These are phyloP conservation scores for Atherinomorus stipes DNA, from an alignment of 2,113 vertebrate genomes.

Conservation along the genomic window DNA sequence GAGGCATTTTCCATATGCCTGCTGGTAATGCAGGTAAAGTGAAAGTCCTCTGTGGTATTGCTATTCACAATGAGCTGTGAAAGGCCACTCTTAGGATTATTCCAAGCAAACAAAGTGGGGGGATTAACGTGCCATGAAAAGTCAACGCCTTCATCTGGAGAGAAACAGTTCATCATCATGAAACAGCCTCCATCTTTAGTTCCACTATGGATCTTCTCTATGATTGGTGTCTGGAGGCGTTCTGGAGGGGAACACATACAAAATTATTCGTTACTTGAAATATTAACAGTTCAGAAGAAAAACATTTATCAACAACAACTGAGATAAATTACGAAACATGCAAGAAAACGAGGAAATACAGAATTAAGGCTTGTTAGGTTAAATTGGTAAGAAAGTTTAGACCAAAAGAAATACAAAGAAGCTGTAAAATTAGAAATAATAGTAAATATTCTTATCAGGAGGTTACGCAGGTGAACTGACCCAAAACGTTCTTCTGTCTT, in stretches of 20 bases:
- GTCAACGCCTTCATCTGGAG: accelerated
- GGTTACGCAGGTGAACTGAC: neutral
- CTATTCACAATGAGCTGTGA: accelerated
- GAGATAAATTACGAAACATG: too few relatives aligned
- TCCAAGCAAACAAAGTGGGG: accelerated
- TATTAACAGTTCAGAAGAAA: neutral
- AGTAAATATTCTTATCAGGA: neutral
- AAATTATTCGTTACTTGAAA: neutral
- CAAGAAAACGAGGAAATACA: too few relatives aligned
- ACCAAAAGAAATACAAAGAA: too few relatives aligned
- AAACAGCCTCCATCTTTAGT: neutral
- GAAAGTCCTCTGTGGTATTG: accelerated
- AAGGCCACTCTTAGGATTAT: accelerated
- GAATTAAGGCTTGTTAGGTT: too few relatives aligned
- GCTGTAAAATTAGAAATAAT: too few relatives aligned
- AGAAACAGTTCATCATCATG: slow-evolving; percentile 26
- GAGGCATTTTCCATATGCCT: accelerated
- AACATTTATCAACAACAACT: too few relatives aligned
- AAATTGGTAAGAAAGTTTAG: too few relatives aligned
- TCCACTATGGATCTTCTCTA: accelerated
- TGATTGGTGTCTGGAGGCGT: slow-evolving; percentile 17
- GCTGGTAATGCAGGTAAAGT: slow-evolving; percentile 57
- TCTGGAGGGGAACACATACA: slow-evolving; percentile 20
- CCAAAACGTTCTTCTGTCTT: neutral
- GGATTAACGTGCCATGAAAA: slow-evolving; percentile 22